Evolutionary conservation across 1,140 invertebrate species (phyloP), one percentile per base, ranked within the genome.

Genomic region (Coenobita brevimanus): DNA sequence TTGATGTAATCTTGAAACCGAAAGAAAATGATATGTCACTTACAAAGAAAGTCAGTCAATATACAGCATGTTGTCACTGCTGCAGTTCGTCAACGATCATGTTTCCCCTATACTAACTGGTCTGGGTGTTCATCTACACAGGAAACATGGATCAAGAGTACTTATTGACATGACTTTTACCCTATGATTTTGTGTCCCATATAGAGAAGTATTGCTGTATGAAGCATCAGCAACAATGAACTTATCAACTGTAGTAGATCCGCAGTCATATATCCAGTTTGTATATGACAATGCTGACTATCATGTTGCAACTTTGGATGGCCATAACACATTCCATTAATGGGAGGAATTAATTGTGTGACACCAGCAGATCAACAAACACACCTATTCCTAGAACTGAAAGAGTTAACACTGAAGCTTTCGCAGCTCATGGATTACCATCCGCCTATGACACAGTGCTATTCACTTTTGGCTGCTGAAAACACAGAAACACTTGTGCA

Each of bases 181-280:
- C 33, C 64, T 69, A 69, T 6, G 64, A 69, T 69, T 69, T 8
- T 69, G 33, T 69, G 64, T 6, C 64, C 64, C 64, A 69, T 33
- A 69, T 69, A 69, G 64, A 33, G 64, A 69, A 33, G n/a, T 69
- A 69, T 27, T 69, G 64, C 33, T 69, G 64, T 76, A 76, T 50
- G 73, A 76, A 76, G 36, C 36, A 76, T 76, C 73, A 76, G 36
- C 38, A 38, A 43, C 73, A 76, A 69, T 69, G 33, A 69, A 50
- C 46, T 17, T 17, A 50, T 50, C 46, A 50, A 50, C 46, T 50
- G 46, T 50, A 76, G 73, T 76, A 76, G 43, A 76, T 76, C 73
- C 21, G 43, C 43, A 76, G 27, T 76, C 73, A 76, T 76, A 76
- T 76, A 76, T 76, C 73, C 73, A 76, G 43, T 76, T 76, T 76